A percentile compares a stretch with the other conserved stretches of the same genome.
Conservation (phyloP, 2,888 invertebrate species). For the Rhabditoides inermis region DNA sequence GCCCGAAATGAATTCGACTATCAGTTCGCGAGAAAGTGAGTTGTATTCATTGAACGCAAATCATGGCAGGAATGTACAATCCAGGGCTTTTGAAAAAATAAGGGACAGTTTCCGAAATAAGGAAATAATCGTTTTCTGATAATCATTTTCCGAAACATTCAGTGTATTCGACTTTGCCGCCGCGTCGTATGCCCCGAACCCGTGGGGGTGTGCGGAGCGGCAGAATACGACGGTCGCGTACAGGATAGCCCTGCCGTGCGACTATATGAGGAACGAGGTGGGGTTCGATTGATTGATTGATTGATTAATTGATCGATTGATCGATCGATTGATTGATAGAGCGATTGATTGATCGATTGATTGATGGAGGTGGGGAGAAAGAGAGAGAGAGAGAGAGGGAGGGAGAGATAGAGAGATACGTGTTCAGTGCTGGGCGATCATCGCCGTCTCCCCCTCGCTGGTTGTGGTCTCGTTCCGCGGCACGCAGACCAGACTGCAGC, state of each 20-base stretch:
- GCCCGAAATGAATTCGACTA: too few relatives aligned
- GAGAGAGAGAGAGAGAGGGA: too few relatives aligned
- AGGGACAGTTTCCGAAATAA: too few relatives aligned
- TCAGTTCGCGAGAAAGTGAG: too few relatives aligned
- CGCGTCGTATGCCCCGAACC: conserved; percentile 41
- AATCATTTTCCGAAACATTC: too few relatives aligned
- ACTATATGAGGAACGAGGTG: conserved; percentile 37
- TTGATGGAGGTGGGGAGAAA: conserved; percentile 1
- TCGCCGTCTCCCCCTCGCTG: conserved; percentile 28
- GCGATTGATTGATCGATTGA: neutral
- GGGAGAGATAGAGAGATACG: too few relatives aligned
- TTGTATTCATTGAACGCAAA: too few relatives aligned
- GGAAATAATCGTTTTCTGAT: too few relatives aligned
- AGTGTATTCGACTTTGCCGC: too few relatives aligned
- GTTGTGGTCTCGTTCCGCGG: conserved; percentile 46
- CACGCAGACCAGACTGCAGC: conserved; percentile 39
- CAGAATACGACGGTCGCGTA: conserved; percentile 28
- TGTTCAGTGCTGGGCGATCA: conserved; percentile 45
- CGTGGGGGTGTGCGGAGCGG: conserved; percentile 32
- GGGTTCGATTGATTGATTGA: neutral
- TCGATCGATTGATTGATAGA: too few relatives aligned
- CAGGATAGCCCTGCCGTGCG: conserved; percentile 29
- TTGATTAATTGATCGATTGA: neutral
- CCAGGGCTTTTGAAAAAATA: too few relatives aligned
- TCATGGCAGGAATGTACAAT: too few relatives aligned